Percentiles rank a stretch among this genome's conserved stretches.
Conservation (phyloP, 2,888 invertebrate genomes). For the Drosophila borealis region DNA sequence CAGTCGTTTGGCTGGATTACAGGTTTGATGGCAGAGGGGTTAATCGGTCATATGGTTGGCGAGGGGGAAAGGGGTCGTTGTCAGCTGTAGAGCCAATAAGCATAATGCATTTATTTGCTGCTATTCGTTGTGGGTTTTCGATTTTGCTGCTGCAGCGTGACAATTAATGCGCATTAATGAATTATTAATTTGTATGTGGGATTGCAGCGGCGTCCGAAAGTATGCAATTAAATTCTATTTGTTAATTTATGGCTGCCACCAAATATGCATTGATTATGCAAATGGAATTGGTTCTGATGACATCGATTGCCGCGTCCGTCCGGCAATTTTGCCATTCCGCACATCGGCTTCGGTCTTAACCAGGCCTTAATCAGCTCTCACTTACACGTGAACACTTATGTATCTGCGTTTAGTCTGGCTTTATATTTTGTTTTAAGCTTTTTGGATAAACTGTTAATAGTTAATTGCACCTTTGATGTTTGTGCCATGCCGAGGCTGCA, state of each 20-base stretch:
- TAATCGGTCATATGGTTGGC: neutral
- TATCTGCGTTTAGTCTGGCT: neutral
- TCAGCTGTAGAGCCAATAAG: constrained; percentile 44
- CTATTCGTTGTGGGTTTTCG: constrained; percentile 64
- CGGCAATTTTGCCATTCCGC: constrained; percentile 29
- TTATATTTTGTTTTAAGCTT: constrained; percentile 36
- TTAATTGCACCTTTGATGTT: constrained; percentile 70
- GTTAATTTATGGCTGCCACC: constrained; percentile 75
- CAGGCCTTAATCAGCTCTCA: constrained; percentile 53
- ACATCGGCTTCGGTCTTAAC: constrained; percentile 38
- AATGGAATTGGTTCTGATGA: constrained; percentile 65
- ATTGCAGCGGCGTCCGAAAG: constrained; percentile 58
- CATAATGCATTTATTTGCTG: constrained; percentile 61
- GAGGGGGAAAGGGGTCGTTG: neutral
- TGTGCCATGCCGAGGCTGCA: constrained; percentile 19
- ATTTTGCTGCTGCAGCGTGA: constrained; percentile 53
- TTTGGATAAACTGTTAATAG: constrained; percentile 60
- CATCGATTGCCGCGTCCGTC: constrained; percentile 15
- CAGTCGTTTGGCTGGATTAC: constrained; percentile 44
- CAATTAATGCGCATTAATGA: constrained; percentile 80
- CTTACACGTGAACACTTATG: neutral
- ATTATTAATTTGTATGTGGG: constrained; percentile 74
- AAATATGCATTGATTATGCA: constrained; percentile 79
- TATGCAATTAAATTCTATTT: constrained; percentile 82
- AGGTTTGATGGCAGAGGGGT: neutral